Base-by-base conservation (phyloP, 2,888 invertebrate species). In the Imbricaverruca yamaguchii region DNA sequence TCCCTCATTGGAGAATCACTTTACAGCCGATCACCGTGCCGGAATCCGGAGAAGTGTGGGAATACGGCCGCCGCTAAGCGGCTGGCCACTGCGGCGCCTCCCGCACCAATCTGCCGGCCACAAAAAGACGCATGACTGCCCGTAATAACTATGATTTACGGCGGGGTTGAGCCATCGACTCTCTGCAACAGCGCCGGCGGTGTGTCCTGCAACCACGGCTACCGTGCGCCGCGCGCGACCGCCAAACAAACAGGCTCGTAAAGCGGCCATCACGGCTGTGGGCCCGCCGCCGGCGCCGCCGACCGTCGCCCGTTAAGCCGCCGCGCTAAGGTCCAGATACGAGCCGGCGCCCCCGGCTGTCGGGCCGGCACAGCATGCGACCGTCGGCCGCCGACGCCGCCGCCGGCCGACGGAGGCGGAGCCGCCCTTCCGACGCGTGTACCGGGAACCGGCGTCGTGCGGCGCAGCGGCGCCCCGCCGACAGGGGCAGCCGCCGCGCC, bases 1-100 rank as follows among this genome's bases (percentile, higher is more conserved):
- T 74, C 53, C 55, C 74, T 74, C 74, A 74, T 74, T 74, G 74
- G 74, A 55, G 74, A 74, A 74, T 74, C 74, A 74, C 74, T 74
- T 74, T 53, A 74, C 55, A 74, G 15, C 55, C 74, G 74, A 55
- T 74, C 53, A 55, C 74, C 55, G 55, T 1, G 10, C 15, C 74
- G 53, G 74, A 55, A 55, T 55, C 55, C 39, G 74, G 53, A 25
- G 69, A 23, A 25, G 69, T 69, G 69, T 69, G 69, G 69, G 69
- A 69, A 69, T 12, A 23, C 7, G 18, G 53, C 12, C 21, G 55
- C 8, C 21, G 53, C 18, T 18, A 2, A 21, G 21, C 53, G 21
- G 53, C 53, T 59, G 59, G 59, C 59, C 15, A 11, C 15, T 7
- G 59, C 12, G 11, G 59, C 59, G 11, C 12, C 59, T 59, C 59